phyloP scores from a whole-genome alignment of 1,140 invertebrate genomes.

The Orussus abietinus region DNA sequence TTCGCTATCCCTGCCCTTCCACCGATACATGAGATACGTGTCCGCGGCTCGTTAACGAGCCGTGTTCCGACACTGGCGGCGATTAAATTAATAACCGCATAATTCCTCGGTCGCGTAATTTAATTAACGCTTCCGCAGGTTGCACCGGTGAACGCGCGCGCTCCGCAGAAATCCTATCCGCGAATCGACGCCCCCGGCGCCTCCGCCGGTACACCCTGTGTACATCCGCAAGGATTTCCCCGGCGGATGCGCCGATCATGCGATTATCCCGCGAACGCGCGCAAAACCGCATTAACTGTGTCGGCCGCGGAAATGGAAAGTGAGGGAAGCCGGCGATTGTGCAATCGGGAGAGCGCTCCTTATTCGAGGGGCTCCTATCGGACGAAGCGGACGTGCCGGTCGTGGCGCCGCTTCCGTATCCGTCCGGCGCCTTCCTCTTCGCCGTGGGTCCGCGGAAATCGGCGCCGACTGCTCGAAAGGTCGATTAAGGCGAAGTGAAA shows the following conservation, averaged over 20 bases:
- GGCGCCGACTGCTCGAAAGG: too few relatives aligned
- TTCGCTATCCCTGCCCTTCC: too few relatives aligned
- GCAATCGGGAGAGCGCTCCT: constrained; percentile 27
- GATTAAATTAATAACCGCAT: constrained; percentile 17
- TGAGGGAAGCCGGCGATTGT: constrained; percentile 36
- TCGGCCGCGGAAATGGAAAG: constrained; percentile 46
- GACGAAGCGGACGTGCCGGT: too few relatives aligned
- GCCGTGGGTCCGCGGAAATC: too few relatives aligned
- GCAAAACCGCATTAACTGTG: constrained; percentile 19
- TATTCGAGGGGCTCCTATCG: too few relatives aligned
- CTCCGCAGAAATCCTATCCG: constrained; percentile 5
- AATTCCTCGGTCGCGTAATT: constrained; percentile 10
- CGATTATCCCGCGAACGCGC: constrained; percentile 19
- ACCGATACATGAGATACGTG: too few relatives aligned
- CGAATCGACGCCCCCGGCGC: background rate
- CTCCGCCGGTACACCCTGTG: background rate
- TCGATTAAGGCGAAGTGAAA: too few relatives aligned
- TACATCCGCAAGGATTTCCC: constrained; percentile 21
- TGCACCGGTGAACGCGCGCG: background rate
- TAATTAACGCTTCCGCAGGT: constrained; percentile 21
- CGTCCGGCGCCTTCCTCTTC: too few relatives aligned
- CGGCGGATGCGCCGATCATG: constrained; percentile 18
- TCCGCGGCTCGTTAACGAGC: too few relatives aligned
- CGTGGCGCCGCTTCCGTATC: too few relatives aligned
- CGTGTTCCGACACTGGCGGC: constrained; percentile 7